Base-by-base conservation (phyloP, 1,140 invertebrate species). In the Macrosteles quadrilineatus region DNA sequence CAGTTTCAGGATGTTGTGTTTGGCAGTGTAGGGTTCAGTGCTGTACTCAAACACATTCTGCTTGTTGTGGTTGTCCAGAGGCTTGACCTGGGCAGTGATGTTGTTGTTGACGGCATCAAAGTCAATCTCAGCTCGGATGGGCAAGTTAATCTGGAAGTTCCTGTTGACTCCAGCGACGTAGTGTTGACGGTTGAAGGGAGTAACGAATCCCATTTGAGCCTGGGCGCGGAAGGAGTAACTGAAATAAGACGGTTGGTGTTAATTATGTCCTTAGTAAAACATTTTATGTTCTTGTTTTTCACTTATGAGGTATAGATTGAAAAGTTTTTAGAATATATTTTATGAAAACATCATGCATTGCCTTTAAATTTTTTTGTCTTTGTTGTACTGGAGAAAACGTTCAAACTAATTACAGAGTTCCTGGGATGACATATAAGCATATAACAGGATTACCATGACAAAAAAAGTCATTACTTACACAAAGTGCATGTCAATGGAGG, bases 161-260 rank as follows among this genome's bases (percentile, higher is more conserved):
- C 79, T 84, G 27, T 89, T 84, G 2, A 85, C 76, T 71, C 88
- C 88, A 23, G 85, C 81, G 27, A 83, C 76, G 68, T 87, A 87
- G 6, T 83, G 78, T 63, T 86, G 81, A 63, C 84, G 81, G 23
- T 85, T 81, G 75, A 88, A 85, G 1, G 88, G 87, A 62, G 87
- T 82, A 9, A 89, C 75, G 76, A 90, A 90, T 31, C 87, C 85
- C 74, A 88, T 76, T 74, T 82, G 84, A 31, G 83, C 83, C 71
- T 87, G 83, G 23, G 81, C 70, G 69, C 86, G 86, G 55, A 76
- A 76, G 11, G 83, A 80, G 69, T 80, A 81, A n/a, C 74, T 75
- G 53, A 36, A 69, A 71, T 25, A 31, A 53, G 19, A n/a, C 29
- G 40, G 9, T 9, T 43, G 40, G 9, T 9, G 9, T 9, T 43